A percentile compares a stretch with the other conserved stretches of the same genome.
Evolutionary conservation across 2,888 invertebrate species (phyloP).

Genomic region (Zygaena filipendulae): DNA sequence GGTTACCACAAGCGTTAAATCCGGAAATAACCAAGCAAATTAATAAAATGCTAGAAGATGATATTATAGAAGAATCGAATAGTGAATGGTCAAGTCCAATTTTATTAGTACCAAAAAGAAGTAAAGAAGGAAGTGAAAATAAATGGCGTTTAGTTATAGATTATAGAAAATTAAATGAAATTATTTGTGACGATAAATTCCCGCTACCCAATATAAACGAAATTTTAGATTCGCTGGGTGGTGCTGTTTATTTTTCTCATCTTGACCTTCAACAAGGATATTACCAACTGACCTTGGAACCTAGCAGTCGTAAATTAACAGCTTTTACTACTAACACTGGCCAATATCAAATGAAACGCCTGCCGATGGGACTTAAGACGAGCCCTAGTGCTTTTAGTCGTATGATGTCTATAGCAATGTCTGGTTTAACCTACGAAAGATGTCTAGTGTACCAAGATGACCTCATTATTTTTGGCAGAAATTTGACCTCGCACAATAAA

Average conservation of each 20-base stretch:
- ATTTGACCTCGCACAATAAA: slow-evolving; percentile 8
- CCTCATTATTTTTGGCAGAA: slow-evolving; percentile 7
- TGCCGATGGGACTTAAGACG: slow-evolving; percentile 14
- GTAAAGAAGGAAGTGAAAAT: slow-evolving; percentile 4
- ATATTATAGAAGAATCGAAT: slow-evolving; percentile 7
- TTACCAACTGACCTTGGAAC: slow-evolving; percentile 1
- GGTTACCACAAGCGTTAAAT: slow-evolving; percentile 4
- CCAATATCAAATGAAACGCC: slow-evolving; percentile 14
- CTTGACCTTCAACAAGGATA: slow-evolving; percentile 4
- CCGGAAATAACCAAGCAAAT: slow-evolving; percentile 8
- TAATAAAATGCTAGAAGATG: slow-evolving; percentile 8
- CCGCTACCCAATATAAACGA: slow-evolving; percentile 7
- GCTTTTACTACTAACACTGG: slow-evolving; percentile 8
- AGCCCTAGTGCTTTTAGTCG: slow-evolving; percentile 12
- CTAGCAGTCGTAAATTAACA: slow-evolving; percentile 6
- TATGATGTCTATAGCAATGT: slow-evolving; percentile 14
- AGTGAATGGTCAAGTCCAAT: slow-evolving; percentile 11
- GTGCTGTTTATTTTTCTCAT: slow-evolving; percentile 4
- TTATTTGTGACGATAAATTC: slow-evolving; percentile 9
- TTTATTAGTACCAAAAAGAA: slow-evolving; percentile 10
- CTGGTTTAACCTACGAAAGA: slow-evolving; percentile 11
- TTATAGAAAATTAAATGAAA: slow-evolving; percentile 10
- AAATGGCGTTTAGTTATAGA: slow-evolving; percentile 12
- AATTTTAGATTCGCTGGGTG: slow-evolving; percentile 7
- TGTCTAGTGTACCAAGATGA: slow-evolving; percentile 13